Base-by-base conservation (phyloP, 2,888 invertebrate genomes). In the Spilosoma lubricipeda region DNA sequence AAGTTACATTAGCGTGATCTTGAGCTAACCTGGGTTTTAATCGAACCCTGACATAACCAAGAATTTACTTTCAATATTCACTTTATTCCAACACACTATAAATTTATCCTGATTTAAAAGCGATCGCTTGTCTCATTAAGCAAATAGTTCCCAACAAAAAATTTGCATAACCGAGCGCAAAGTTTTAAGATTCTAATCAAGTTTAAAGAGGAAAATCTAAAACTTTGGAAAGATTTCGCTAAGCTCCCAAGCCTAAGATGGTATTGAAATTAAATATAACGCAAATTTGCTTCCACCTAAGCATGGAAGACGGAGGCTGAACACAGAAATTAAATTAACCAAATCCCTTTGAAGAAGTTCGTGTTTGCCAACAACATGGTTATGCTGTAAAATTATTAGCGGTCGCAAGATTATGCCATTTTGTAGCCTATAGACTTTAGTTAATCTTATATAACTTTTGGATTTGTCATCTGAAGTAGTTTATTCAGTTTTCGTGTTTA, bases 251-350 rank as follows among this genome's bases (percentile, higher is more conserved):
- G 86, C 88, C 88, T 87, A 87, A 91, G 90, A 88, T 90, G 90
- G 85, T 90, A 90, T 91, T 90, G 89, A 89, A 90, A 91, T 91
- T 91, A 91, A 92, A 91, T 90, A 91, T 91, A 90, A 90, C 88
- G 88, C 88, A 89, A 92, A 92, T 92, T 91, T 91, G 90, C 92
- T 89, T 88, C 87, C 85, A 89, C 88, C 87, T 88, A 87, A 89
- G 88, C 87, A 89, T 83, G 85, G 85, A 86, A 89, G 90, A 88
- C 90, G 90, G 90, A 87, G 89, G 87, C 84, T 88, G 91, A 92
- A 92, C 92, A 91, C 89, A 86, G 89, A 91, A 92, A 93, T 92
- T 92, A 90, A 93, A 93, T 93, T 92, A 93, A 89, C 90, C 87
- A 89, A 91, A 90, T 91, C 92, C 90, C 90, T 92, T 92, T 92